These are phyloP conservation scores for Orestias chungarensis DNA, from an alignment of 2,797 vertebrate species.

Conservation along the genomic window DNA sequence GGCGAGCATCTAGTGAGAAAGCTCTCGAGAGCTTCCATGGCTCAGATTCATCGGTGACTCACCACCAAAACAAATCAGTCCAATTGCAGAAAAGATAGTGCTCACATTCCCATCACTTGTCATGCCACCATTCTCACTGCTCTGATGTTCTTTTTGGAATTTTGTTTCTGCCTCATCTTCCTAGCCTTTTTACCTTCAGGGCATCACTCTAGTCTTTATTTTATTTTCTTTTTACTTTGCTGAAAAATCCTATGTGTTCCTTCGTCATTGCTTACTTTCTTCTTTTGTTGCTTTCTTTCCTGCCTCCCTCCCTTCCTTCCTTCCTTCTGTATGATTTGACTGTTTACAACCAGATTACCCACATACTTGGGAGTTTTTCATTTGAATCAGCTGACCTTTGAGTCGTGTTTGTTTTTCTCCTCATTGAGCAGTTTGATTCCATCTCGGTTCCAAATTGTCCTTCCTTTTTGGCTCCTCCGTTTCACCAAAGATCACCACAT, in stretches of 20 bases:
- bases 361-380: conserved; percentile 18
- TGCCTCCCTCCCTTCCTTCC: conserved; percentile 4
- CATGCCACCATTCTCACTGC: conserved; percentile 41
- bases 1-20: conserved; percentile 43
- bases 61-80: conserved; percentile 63
- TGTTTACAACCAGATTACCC: conserved; percentile 33
- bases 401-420: conserved; percentile 29
- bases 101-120: conserved; percentile 42
- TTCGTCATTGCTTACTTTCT: conserved; percentile 14
- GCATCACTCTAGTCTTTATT: conserved; percentile 21
- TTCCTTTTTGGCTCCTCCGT: conserved; percentile 46
- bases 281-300: conserved; percentile 7
- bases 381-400: conserved; percentile 53
- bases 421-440: conserved; percentile 53
- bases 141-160: conserved; percentile 50
- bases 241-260: conserved; percentile 32
- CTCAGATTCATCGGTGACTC: conserved; percentile 63
- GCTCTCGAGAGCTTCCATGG: conserved; percentile 27
- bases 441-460: conserved; percentile 46
- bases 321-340: conserved; percentile 36
- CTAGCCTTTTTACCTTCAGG: conserved; percentile 35
- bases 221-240: conserved; percentile 23
- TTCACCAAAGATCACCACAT: conserved; percentile 75
- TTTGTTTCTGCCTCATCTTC: conserved; percentile 28
- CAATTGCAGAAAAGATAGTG: conserved; percentile 40